A percentile compares a stretch with the other conserved stretches of the same genome.
phyloP scores from a whole-genome alignment of 2,113 vertebrate genomes.

The Seriola aureovittata region DNA sequence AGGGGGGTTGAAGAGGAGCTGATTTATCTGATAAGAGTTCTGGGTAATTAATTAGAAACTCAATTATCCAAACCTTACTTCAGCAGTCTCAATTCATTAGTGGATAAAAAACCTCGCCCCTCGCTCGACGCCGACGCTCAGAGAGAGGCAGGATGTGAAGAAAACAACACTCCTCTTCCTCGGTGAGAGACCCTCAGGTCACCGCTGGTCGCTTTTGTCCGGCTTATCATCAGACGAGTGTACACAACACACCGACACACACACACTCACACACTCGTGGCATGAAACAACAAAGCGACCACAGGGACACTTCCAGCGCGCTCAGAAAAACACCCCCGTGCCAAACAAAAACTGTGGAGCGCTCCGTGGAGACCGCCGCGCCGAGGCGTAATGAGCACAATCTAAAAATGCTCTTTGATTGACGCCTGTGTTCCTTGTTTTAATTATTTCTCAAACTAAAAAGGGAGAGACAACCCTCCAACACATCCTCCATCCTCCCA shows the following conservation, averaged over 20 bases:
- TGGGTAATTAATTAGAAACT: conserved; percentile 99
- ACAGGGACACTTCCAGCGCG: conserved; percentile 35
- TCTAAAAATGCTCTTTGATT: conserved; percentile 68
- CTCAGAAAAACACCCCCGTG: conserved; percentile 41
- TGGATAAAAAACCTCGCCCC: conserved; percentile 75
- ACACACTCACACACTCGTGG: neutral
- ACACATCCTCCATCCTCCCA: conserved; percentile 1
- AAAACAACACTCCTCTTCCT: conserved; percentile 25
- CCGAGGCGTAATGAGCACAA: conserved; percentile 49
- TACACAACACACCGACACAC: neutral
- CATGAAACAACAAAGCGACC: conserved; percentile 59
- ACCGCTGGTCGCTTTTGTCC: conserved; percentile 20
- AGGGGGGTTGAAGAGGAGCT: conserved; percentile 84
- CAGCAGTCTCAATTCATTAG: conserved; percentile 96
- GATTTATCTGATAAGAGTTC: conserved; percentile 97
- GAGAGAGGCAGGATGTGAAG: conserved; percentile 28
- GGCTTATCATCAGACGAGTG: conserved; percentile 19
- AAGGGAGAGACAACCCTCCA: conserved; percentile 41
- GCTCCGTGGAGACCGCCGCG: conserved; percentile 45
- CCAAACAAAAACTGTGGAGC: conserved; percentile 26
- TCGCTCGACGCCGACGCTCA: conserved; percentile 12
- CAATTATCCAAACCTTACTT: conserved; percentile 98
- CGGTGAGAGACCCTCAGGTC: conserved; percentile 41
- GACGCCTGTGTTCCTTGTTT: conserved; percentile 71
- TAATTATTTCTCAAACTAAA: conserved; percentile 78